These are phyloP conservation scores for Dicerorhinus sumatrensis DNA, from an alignment of 2,113 vertebrate species.

Conservation along the genomic window DNA sequence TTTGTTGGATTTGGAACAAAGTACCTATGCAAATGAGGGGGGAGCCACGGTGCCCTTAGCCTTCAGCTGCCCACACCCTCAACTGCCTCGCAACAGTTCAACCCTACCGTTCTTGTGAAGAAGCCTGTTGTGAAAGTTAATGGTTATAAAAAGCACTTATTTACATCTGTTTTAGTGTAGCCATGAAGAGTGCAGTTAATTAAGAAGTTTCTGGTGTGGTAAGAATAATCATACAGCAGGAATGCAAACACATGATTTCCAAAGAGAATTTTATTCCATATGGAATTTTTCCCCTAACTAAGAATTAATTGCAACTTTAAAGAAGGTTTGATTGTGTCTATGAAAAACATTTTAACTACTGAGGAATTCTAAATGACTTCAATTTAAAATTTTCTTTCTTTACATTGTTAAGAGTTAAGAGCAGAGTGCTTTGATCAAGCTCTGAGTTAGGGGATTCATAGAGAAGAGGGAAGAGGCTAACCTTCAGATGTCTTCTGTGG, in stretches of 20 bases:
- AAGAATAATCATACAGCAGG: constrained; percentile 89
- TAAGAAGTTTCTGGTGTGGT: constrained; percentile 91
- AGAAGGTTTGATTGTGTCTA: constrained; percentile 85
- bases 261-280: constrained; percentile 90
- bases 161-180: constrained; percentile 90
- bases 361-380: constrained; percentile 88
- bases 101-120: neutral
- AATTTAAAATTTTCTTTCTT: constrained; percentile 89
- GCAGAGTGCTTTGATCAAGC: constrained; percentile 88
- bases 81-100: neutral
- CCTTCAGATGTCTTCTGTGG: constrained; percentile 93
- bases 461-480: constrained; percentile 89
- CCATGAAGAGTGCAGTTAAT: constrained; percentile 89
- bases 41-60: neutral
- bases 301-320: constrained; percentile 89
- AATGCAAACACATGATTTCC: constrained; percentile 91
- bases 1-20: constrained; percentile 17
- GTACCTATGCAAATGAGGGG: neutral
- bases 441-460: constrained; percentile 89
- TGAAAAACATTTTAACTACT: constrained; percentile 87
- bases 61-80: neutral
- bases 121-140: constrained; percentile 82
- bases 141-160: constrained; percentile 84
- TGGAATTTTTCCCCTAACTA: constrained; percentile 85
- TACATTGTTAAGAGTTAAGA: constrained; percentile 85